Evolutionary conservation across 2,797 vertebrate genomes (phyloP).

Genomic region (Nyctibius grandis): DNA sequence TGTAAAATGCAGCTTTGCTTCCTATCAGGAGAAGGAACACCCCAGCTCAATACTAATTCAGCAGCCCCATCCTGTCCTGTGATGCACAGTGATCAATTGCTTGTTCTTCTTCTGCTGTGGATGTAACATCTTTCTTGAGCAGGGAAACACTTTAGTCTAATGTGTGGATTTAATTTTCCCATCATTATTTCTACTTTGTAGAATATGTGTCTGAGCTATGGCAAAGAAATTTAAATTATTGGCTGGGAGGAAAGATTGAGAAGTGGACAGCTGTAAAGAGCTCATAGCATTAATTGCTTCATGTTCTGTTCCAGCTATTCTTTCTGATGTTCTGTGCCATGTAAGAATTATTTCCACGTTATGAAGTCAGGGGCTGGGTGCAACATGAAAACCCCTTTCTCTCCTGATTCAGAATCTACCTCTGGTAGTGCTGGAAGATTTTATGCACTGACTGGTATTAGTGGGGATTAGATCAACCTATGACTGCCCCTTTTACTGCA

Average conservation of each 20-base stretch:
- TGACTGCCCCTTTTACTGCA: neutral
- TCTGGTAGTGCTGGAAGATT: neutral
- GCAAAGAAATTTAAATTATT: neutral
- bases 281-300: neutral
- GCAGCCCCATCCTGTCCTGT: neutral
- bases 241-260: neutral
- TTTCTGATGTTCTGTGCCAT: neutral
- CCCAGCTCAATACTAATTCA: slow-evolving; percentile 20
- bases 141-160: neutral
- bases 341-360: neutral
- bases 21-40: neutral
- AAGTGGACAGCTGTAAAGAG: neutral
- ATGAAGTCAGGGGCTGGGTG: neutral
- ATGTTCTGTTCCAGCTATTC: neutral
- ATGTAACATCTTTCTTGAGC: neutral
- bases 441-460: neutral
- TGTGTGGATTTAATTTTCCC: slow-evolving; percentile 13
- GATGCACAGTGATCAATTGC: neutral
- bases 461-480: neutral
- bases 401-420: neutral
- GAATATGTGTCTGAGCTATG: neutral
- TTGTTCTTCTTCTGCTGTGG: neutral
- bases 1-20: slow-evolving; percentile 7
- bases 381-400: neutral
- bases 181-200: neutral